Base-by-base conservation (phyloP, 2,888 invertebrate species). In the Tetrapedia diversipes region DNA sequence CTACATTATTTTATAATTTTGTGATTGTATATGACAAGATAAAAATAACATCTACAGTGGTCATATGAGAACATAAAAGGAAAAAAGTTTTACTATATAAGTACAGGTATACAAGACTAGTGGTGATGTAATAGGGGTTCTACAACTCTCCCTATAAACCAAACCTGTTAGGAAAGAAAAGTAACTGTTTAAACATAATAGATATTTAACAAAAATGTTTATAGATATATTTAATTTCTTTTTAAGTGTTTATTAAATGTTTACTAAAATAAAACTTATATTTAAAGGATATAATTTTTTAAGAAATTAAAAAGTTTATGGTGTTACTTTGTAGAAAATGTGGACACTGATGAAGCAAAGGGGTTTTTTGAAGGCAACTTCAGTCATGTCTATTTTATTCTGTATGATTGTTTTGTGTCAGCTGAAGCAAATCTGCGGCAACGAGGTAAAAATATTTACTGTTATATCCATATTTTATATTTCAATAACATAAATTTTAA, bases 371-470 rank as follows among this genome's bases (percentile, higher is more conserved):
- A 98, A 92, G 95, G 96, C 66, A 98, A 98, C 93, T 98, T 97
- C 92, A 98, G 98, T 89, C 97, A 98, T 93, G 97, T 99, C 60
- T 99, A 98, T 92, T 97, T 97, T 91, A 97, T 98, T 89, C 94
- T 99, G 80, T 98, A 98, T 92, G 98, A 99, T 92, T 97, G 97
- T 90, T 98, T 99, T 92, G 96, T 98, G 70, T 95, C 96, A 92
- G 97, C 98, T 47, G 98, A 99, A 93, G 94, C 95, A 69, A 98
- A 98, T 92, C 93, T 98, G 49, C 95, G 96, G 81, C 98, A 98
- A 93, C 95, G 97, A 95, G 98, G 98, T 98, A 94, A 94, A 92
- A 90, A 41, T 43, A 45, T 39, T 39, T 32, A 1, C 4, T 16
- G n/a, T 61, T 37, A 47, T 19, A 27, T 22, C 39, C 11, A 57